These are phyloP conservation scores for Rousettus leschenaultii DNA, from an alignment of 2,113 vertebrate genomes.

Conservation along the genomic window DNA sequence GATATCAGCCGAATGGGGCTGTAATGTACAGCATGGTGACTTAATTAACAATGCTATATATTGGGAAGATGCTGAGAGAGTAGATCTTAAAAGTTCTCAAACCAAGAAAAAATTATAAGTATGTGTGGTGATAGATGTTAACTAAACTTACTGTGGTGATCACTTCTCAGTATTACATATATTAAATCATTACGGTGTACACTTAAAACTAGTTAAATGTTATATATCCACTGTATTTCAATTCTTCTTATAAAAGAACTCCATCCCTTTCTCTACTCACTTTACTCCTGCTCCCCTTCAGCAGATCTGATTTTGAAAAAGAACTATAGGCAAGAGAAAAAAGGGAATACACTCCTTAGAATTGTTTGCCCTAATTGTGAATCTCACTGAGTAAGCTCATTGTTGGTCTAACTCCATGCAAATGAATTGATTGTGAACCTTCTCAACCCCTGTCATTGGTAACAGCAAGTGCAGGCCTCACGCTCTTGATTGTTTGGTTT, in stretches of 20 bases:
- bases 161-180: not conserved
- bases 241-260: not conserved
- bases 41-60: not conserved
- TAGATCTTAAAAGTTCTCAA: conserved; percentile 3
- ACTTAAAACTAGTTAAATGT: not conserved
- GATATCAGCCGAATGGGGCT: not conserved
- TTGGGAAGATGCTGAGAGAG: not conserved
- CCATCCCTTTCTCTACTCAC: not conserved
- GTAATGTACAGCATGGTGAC: not conserved
- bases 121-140: not conserved
- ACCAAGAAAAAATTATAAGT: not conserved
- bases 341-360: not conserved
- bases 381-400: not conserved
- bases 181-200: not conserved
- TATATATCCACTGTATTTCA: not conserved
- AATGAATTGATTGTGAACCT: not conserved
- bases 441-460: not conserved
- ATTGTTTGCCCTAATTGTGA: not conserved
- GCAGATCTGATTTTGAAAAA: not conserved
- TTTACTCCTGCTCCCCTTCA: not conserved
- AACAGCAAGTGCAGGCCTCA: not conserved
- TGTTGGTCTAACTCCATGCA: not conserved
- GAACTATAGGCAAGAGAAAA: not conserved
- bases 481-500: not conserved
- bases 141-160: not conserved